Evolutionary conservation across 2,888 invertebrate species (phyloP).

Genomic region (Zaprionus obscuricornis): DNA sequence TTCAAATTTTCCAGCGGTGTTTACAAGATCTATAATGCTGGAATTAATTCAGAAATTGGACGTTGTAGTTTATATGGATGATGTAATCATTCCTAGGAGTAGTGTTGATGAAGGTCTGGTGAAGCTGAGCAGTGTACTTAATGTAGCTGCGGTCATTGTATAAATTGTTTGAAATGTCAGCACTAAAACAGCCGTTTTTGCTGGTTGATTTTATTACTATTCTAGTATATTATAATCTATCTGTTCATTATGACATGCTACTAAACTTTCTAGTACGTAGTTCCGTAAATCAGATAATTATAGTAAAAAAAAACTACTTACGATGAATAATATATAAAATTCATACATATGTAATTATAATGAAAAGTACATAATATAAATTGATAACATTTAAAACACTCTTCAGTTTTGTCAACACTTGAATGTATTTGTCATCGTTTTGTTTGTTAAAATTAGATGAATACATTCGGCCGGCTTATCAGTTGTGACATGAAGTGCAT

Average conservation of each 20-base stretch:
- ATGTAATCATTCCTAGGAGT: not conserved
- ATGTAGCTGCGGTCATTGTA: no score
- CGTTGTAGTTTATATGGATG: constrained; percentile 9
- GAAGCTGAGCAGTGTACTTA: no score
- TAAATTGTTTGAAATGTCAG: no score
- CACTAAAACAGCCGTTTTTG: no score
- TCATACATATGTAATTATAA: not conserved
- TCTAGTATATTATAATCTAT: no score
- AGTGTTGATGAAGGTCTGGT: not conserved
- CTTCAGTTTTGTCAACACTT: constrained; percentile 1
- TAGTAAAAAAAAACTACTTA: no score
- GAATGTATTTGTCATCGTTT: not conserved
- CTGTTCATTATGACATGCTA: no score
- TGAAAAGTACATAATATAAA: not conserved
- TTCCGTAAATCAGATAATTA: no score
- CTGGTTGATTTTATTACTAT: no score
- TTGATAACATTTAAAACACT: no score
- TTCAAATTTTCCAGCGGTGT: not conserved
- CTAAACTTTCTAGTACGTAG: no score
- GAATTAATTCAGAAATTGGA: not conserved
- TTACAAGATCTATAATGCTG: not conserved
- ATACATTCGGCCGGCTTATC: constrained; percentile 28
- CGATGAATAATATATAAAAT: no score
- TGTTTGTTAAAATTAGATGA: constrained; percentile 4
- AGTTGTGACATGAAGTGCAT: constrained; percentile 29